A percentile compares a stretch with the other conserved stretches of the same genome.
These are phyloP conservation scores for Catotricha subobsoleta DNA, from an alignment of 2,888 invertebrate genomes.

Conservation along the genomic window DNA sequence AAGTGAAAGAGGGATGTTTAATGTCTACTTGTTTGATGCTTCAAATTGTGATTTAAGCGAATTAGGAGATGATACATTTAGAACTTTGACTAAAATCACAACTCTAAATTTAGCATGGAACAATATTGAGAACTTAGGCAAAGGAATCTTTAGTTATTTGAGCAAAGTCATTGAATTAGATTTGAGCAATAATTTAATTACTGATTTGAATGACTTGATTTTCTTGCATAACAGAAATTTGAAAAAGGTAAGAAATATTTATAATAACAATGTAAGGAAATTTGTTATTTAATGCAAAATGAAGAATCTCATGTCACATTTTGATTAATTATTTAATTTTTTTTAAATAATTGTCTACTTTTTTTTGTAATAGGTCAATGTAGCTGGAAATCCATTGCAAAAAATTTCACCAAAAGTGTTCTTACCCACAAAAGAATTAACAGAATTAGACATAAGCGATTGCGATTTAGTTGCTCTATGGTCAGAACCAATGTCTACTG, in stretches of 20 bases:
- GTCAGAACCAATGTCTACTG: slow-evolving; percentile 33
- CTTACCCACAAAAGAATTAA: slow-evolving; percentile 39
- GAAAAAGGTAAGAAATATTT: slow-evolving; percentile 27
- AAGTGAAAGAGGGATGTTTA: slow-evolving; percentile 39
- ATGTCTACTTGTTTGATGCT: slow-evolving; percentile 51
- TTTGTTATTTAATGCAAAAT: too few species aligned
- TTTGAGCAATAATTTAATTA: slow-evolving; percentile 50
- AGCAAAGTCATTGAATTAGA: slow-evolving; percentile 49
- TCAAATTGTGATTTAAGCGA: slow-evolving; percentile 51
- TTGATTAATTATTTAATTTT: neutral
- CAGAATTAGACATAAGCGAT: slow-evolving; percentile 50
- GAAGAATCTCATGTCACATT: too few species aligned
- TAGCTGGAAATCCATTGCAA: slow-evolving; percentile 54
- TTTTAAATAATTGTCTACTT: neutral
- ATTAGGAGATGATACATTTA: slow-evolving; percentile 44
- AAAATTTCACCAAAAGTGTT: slow-evolving; percentile 49
- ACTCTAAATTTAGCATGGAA: slow-evolving; percentile 51
- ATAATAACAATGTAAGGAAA: too few species aligned
- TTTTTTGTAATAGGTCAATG: slow-evolving; percentile 32
- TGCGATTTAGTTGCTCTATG: slow-evolving; percentile 48
- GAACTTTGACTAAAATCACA: slow-evolving; percentile 50
- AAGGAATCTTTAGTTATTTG: slow-evolving; percentile 35
- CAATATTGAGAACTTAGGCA: slow-evolving; percentile 37
- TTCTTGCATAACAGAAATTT: slow-evolving; percentile 50
- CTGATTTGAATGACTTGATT: slow-evolving; percentile 38